Base-by-base conservation (phyloP, 2,888 invertebrate species). In the Zonitis immaculata region DNA sequence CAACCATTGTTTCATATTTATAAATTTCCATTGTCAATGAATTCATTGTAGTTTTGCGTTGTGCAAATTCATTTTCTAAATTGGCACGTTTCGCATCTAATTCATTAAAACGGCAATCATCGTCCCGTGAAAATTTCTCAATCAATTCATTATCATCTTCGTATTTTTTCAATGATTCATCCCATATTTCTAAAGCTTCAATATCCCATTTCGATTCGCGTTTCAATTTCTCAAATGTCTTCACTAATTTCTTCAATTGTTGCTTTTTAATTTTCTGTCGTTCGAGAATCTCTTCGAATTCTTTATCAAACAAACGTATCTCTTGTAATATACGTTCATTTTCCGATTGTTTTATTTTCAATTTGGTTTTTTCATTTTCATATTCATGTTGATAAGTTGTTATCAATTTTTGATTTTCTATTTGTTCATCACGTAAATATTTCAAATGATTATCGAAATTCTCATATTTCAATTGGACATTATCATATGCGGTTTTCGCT, bases 111-210 rank as follows among this genome's bases (percentile, higher is more conserved):
- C 80, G 83, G 47, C 83, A 81, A 16, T 83, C 76, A 70, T 91
- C 91, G 59, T 86, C 83, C 66, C 84, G 82, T 51, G 86, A 85
- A 62, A 86, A 88, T 66, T 83, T 83, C 63, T 85, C 83, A 42
- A 91, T 82, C n/a, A 89, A 74, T 25, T 81, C 78, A 60, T 86
- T 88, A 53, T 88, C 86, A 45, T 85, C 83, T 39, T 87, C 82
- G 30, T 83, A 82, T 52, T 84, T 80, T 59, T 83, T 82, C 52
- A 91, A 78, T 0, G 85, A 82, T 42, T 87, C 85, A 22, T 86
- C 83, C 87, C 88, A 89, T 47, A 86, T 85, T 43, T 81, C 77
- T 48, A 90, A 69, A 0, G 85, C 85, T 14, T 82, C 82, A 22
- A 82, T 78, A 59, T 87, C 88, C 71, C 87, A 85, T 52, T 85